These are phyloP conservation scores for Muntiacus muntjak DNA, from an alignment of 2,113 vertebrate species.

Conservation along the genomic window DNA sequence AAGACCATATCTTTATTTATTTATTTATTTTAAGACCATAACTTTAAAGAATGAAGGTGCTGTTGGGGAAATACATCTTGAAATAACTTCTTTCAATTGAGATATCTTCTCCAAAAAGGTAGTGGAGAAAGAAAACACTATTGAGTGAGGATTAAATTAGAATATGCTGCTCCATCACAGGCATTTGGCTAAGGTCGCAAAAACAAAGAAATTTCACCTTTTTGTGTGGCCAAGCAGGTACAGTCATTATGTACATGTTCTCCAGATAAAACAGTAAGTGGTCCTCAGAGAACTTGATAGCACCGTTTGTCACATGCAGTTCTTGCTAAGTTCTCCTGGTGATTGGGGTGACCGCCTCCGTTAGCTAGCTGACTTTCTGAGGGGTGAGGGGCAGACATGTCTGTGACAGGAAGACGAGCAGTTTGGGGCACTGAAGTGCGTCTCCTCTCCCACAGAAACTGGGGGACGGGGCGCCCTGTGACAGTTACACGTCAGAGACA, in stretches of 20 bases:
- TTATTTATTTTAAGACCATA: not conserved
- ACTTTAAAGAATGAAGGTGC: not conserved
- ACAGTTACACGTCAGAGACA: not conserved
- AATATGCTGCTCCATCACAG: no score
- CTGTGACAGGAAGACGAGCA: not conserved
- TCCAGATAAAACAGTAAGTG: not conserved
- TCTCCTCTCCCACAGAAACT: no score
- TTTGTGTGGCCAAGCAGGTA: not conserved
- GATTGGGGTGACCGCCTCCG: not conserved
- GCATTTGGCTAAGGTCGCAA: not conserved
- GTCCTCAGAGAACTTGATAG: not conserved
- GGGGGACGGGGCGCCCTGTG: not conserved
- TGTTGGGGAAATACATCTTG: not conserved
- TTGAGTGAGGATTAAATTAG: not conserved
- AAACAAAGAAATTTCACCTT: not conserved
- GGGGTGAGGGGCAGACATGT: not conserved
- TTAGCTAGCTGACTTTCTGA: not conserved
- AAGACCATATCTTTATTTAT: not conserved
- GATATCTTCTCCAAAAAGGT: not conserved
- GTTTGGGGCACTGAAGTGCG: not conserved
- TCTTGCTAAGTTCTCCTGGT: not conserved
- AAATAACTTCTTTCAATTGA: not conserved
- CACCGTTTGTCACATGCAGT: not conserved
- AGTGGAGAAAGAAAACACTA: not conserved
- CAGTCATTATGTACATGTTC: accelerated